These are phyloP conservation scores for Macroteleia sp. DNA, from an alignment of 2,888 invertebrate species.

Conservation along the genomic window DNA sequence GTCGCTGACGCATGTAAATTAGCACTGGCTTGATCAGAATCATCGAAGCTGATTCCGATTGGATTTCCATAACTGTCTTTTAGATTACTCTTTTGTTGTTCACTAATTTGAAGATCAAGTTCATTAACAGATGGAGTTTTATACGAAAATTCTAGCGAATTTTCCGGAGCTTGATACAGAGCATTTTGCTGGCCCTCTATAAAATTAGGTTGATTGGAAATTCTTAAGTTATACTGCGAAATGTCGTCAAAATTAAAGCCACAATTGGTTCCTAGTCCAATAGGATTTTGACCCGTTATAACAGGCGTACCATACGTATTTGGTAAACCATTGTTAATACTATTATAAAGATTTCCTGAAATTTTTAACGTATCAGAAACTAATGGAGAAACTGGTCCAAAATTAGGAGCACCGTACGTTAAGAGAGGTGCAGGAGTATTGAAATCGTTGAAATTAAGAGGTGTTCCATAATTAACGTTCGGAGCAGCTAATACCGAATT, in stretches of 20 bases:
- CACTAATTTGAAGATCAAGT: conserved; percentile 72
- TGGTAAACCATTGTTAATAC: conserved; percentile 66
- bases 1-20: conserved; percentile 43
- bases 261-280: conserved; percentile 61
- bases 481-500: conserved; percentile 77
- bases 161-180: conserved; percentile 57
- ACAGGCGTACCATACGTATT: conserved; percentile 76
- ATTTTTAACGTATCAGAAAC: conserved; percentile 70
- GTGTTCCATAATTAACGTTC: conserved; percentile 79
- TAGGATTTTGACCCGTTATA: conserved; percentile 35
- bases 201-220: conserved; percentile 37
- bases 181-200: conserved; percentile 26
- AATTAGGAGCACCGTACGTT: conserved; percentile 82
- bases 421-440: conserved; percentile 79
- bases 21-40: conserved; percentile 51
- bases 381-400: conserved; percentile 71
- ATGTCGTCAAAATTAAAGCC: conserved; percentile 59
- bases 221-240: too few relatives aligned
- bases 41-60: conserved; percentile 66
- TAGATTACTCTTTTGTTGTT: conserved; percentile 71
- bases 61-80: conserved; percentile 81
- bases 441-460: conserved; percentile 77
- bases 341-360: conserved; percentile 77
- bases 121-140: conserved; percentile 72
- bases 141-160: conserved; percentile 47